Conservation (phyloP, 2,797 vertebrate species). For the Cuniculus paca region DNA sequence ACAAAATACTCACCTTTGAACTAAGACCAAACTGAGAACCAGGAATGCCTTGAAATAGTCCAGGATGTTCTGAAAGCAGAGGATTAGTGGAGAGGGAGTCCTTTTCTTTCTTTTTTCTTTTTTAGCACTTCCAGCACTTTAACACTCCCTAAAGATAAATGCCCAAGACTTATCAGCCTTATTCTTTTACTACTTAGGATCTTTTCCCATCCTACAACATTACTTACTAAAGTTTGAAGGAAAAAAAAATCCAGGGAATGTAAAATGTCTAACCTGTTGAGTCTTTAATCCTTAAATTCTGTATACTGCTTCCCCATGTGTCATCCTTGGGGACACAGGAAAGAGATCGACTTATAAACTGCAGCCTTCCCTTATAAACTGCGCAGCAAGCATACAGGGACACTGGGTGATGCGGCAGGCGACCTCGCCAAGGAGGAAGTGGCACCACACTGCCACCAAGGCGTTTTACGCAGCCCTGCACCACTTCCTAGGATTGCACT, state of each 20-base stretch:
- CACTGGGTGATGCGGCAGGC: neutral
- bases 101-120: neutral
- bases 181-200: constrained; percentile 16
- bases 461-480: neutral
- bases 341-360: neutral
- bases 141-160: constrained; percentile 58
- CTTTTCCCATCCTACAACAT: constrained; percentile 3
- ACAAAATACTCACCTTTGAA: constrained; percentile 65
- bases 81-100: neutral
- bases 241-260: neutral
- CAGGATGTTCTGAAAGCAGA: constrained; percentile 47
- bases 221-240: constrained; percentile 26
- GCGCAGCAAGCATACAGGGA: neutral
- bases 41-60: constrained; percentile 48
- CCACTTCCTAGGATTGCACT: neutral
- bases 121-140: constrained; percentile 46
- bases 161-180: neutral
- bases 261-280: neutral
- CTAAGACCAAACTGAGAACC: constrained; percentile 55
- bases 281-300: neutral
- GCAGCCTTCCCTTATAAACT: neutral
- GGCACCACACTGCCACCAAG: neutral
- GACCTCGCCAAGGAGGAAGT: neutral
- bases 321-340: constrained; percentile 17
- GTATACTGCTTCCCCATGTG: neutral